phyloP scores from a whole-genome alignment of 2,797 vertebrate genomes.

The Gambusia yucatana region DNA sequence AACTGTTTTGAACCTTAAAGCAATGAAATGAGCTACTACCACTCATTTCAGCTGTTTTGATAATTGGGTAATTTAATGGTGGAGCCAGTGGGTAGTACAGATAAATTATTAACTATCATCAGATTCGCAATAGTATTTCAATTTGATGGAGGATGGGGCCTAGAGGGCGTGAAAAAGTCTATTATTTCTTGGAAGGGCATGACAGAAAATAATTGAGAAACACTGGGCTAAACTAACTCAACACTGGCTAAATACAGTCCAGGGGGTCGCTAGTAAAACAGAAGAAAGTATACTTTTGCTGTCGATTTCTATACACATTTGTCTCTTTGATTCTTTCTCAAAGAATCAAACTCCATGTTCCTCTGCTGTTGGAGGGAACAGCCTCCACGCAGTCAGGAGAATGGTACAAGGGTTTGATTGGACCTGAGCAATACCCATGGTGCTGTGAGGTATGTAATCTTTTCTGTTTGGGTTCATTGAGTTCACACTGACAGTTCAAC shows the following conservation, averaged over 20 bases:
- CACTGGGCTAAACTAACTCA: not conserved
- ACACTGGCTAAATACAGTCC: not conserved
- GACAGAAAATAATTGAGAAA: too few relatives aligned
- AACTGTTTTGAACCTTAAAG: too few relatives aligned
- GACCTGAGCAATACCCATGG: constrained; percentile 11
- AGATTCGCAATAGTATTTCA: too few relatives aligned
- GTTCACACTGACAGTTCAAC: constrained; percentile 49
- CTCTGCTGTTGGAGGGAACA: not conserved
- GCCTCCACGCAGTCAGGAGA: not conserved
- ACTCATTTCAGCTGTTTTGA: too few relatives aligned
- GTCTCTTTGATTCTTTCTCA: not conserved
- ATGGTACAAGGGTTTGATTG: not conserved
- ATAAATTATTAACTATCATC: too few relatives aligned
- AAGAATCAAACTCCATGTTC: not conserved
- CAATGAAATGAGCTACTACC: too few relatives aligned
- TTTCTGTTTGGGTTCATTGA: constrained; percentile 42
- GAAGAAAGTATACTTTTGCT: not conserved
- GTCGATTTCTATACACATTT: not conserved
- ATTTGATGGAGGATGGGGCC: too few relatives aligned
- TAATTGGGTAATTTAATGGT: too few relatives aligned
- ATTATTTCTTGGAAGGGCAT: too few relatives aligned
- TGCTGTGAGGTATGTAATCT: constrained; percentile 41
- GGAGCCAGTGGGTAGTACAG: too few relatives aligned
- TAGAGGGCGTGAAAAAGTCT: too few relatives aligned
- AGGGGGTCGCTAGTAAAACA: not conserved